Percentiles rank a stretch among this genome's conserved stretches.
Evolutionary conservation across 2,797 vertebrate species (phyloP).

Genomic region (Sebastes itinus): DNA sequence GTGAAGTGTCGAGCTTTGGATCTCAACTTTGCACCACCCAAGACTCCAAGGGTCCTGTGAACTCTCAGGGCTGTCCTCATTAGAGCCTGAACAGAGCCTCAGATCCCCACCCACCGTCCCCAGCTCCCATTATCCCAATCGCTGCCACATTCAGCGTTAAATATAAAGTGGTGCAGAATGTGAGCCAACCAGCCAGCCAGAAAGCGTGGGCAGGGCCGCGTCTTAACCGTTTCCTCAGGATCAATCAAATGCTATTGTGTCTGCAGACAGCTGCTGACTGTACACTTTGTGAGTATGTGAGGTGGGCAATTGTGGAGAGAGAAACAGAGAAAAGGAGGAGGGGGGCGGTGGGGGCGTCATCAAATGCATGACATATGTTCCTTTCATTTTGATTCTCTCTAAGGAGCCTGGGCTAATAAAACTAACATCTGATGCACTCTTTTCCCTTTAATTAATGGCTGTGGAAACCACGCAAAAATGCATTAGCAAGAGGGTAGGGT

Average conservation of each 20-base stretch:
- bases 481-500: constrained; percentile 49
- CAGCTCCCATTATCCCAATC: constrained; percentile 59
- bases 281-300: constrained; percentile 74
- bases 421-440: constrained; percentile 82
- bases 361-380: constrained; percentile 83
- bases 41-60: constrained; percentile 44
- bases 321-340: constrained; percentile 23
- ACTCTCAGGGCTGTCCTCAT: constrained; percentile 51
- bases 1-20: constrained; percentile 31
- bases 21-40: constrained; percentile 34
- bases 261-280: constrained; percentile 81
- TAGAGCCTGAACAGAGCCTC: constrained; percentile 41
- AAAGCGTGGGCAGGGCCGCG: constrained; percentile 54
- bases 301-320: constrained; percentile 73
- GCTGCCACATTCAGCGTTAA: constrained; percentile 63
- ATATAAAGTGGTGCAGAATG: constrained; percentile 64
- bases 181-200: constrained; percentile 51
- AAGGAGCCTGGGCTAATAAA: constrained; percentile 82
- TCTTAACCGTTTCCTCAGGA: constrained; percentile 73
- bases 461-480: constrained; percentile 71
- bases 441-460: constrained; percentile 81
- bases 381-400: constrained; percentile 82
- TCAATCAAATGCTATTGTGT: constrained; percentile 77
- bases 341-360: constrained; percentile 61
- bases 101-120: constrained; percentile 48